phyloP scores from a whole-genome alignment of 2,888 invertebrate genomes.

The Limenitis camilla region DNA sequence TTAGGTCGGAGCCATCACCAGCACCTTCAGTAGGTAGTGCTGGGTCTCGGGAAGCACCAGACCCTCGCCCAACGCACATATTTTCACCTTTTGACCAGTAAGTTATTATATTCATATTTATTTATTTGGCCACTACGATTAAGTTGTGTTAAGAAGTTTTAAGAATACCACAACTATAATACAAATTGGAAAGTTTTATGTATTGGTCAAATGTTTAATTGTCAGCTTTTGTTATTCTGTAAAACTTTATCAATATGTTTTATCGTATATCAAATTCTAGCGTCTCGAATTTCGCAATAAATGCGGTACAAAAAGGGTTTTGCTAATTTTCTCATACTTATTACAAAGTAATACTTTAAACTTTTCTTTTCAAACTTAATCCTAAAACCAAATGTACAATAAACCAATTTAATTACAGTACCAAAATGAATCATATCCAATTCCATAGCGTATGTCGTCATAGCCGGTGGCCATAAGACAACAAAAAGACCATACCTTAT shows the following conservation, averaged over 20 bases:
- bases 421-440: conserved; percentile 27
- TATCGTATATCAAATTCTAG: too few species aligned
- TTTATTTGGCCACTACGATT: not conserved
- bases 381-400: conserved; percentile 5
- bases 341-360: too few species aligned
- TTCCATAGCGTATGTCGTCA: conserved; percentile 22
- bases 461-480: conserved; percentile 19
- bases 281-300: too few species aligned
- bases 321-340: too few species aligned
- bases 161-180: too few species aligned
- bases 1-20: conserved; percentile 64
- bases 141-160: too few species aligned
- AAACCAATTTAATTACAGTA: conserved; percentile 24
- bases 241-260: too few species aligned
- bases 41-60: conserved; percentile 72
- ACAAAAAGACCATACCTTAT: not conserved
- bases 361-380: not conserved
- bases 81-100: conserved; percentile 77
- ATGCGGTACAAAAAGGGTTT: too few species aligned
- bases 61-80: conserved; percentile 78
- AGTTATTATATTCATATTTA: conserved; percentile 32
- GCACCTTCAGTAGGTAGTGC: conserved; percentile 67
- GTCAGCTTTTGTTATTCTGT: too few species aligned
- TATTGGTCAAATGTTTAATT: too few species aligned
- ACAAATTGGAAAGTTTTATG: too few species aligned